These are phyloP conservation scores for Drosophila setifemur DNA, from an alignment of 1,140 invertebrate genomes.

Conservation along the genomic window DNA sequence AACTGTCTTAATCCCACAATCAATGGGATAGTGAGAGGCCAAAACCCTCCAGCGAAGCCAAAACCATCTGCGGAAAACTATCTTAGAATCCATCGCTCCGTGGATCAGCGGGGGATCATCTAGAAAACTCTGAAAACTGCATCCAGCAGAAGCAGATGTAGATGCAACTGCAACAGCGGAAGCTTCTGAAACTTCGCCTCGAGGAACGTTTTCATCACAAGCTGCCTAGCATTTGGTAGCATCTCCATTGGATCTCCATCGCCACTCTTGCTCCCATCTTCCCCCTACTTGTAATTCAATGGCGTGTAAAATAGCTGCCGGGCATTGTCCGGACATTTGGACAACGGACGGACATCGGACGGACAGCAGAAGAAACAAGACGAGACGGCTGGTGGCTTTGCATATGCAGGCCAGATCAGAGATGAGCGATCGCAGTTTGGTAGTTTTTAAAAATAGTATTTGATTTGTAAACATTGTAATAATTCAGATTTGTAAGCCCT, in stretches of 20 bases:
- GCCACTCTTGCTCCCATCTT: conserved; percentile 2
- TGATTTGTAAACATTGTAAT: too few species aligned
- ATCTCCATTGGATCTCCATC: conserved; percentile 9
- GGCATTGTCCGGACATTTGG: conserved; percentile 38
- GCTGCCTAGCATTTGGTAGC: conserved; percentile 35
- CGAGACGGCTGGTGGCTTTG: conserved; percentile 32
- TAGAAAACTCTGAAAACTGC: not conserved
- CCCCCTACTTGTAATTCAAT: conserved; percentile 69
- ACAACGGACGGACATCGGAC: conserved; percentile 17
- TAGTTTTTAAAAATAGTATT: not conserved
- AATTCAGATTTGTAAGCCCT: too few species aligned
- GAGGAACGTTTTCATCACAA: conserved; percentile 37
- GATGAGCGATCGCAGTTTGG: conserved; percentile 33
- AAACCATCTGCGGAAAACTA: conserved; percentile 50
- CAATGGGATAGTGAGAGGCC: conserved; percentile 57
- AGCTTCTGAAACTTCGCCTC: not conserved
- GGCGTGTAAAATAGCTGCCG: conserved; percentile 78
- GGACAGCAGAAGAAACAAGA: conserved; percentile 27
- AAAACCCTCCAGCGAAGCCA: conserved; percentile 25
- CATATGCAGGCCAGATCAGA: conserved; percentile 23
- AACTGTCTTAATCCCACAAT: conserved; percentile 67
- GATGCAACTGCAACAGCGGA: conserved; percentile 11
- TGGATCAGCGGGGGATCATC: conserved; percentile 34
- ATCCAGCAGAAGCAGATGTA: not conserved
- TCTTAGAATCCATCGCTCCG: conserved; percentile 32